Conservation (phyloP, 2,888 invertebrate genomes). For the Argyra leucocephala region DNA sequence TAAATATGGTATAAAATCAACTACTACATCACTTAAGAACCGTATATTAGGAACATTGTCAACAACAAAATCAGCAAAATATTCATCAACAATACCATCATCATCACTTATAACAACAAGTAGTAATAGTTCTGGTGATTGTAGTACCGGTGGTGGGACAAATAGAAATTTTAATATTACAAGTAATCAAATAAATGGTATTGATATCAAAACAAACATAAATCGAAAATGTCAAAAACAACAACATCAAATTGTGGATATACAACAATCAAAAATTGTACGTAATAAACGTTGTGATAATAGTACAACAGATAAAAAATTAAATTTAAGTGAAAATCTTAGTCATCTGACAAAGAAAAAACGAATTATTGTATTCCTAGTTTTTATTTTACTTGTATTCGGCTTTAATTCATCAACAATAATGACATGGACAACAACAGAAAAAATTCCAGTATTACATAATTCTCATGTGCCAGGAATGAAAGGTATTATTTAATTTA, state of each 20-base stretch:
- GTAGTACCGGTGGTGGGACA: neutral
- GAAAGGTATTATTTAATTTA: conserved; percentile 32
- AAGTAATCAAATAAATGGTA: too few relatives aligned
- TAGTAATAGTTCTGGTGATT: neutral
- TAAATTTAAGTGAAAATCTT: conserved; percentile 9
- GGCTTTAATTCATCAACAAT: conserved; percentile 30
- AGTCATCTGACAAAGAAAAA: conserved; percentile 21
- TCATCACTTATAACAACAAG: neutral
- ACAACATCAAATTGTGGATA: neutral
- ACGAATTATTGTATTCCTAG: conserved; percentile 22
- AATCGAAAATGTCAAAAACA: neutral
- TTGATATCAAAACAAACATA: neutral
- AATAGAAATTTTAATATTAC: neutral
- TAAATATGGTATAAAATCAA: neutral
- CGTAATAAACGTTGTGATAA: conserved; percentile 19
- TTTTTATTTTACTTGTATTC: conserved; percentile 29
- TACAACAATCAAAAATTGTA: conserved; percentile 11
- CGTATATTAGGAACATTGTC: neutral
- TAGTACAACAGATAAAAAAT: conserved; percentile 8
- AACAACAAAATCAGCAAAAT: neutral
- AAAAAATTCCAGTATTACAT: conserved; percentile 33
- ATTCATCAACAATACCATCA: conserved; percentile 3
- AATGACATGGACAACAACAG: conserved; percentile 27
- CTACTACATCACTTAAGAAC: neutral
- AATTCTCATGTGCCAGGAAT: conserved; percentile 38